Conservation (phyloP, 2,797 vertebrate species). For the Chaetodon trifasciatus region DNA sequence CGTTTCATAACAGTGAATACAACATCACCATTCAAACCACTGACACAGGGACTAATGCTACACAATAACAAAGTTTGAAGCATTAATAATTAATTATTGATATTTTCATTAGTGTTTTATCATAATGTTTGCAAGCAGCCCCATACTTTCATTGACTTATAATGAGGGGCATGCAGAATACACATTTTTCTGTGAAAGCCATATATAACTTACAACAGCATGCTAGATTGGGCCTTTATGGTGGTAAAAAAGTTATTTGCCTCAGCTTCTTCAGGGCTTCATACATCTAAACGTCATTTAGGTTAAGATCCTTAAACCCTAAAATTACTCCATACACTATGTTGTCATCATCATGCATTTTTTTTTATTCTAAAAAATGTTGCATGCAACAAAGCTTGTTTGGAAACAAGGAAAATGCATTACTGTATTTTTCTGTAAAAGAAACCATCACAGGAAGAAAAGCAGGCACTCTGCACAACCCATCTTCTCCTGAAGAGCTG, state of each 20-base stretch:
- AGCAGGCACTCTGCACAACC: neutral
- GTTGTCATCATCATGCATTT: slow-evolving; percentile 18
- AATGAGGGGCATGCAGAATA: neutral
- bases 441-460: slow-evolving; percentile 22
- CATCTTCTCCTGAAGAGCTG: neutral
- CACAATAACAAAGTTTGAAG: neutral
- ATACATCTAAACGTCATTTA: neutral
- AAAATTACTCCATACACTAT: neutral
- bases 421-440: slow-evolving; percentile 36
- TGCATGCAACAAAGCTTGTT: slow-evolving; percentile 19
- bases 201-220: neutral
- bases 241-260: neutral
- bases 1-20: slow-evolving; percentile 9
- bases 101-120: neutral
- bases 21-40: neutral
- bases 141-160: neutral
- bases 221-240: neutral
- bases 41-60: neutral
- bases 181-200: neutral
- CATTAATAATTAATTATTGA: neutral
- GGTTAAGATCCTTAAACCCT: neutral
- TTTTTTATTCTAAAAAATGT: slow-evolving; percentile 11
- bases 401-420: slow-evolving; percentile 25
- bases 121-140: neutral
- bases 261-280: neutral